Percentiles rank a stretch among this genome's conserved stretches.
phyloP scores from a whole-genome alignment of 2,888 invertebrate genomes.

The Chalcis sispes region DNA sequence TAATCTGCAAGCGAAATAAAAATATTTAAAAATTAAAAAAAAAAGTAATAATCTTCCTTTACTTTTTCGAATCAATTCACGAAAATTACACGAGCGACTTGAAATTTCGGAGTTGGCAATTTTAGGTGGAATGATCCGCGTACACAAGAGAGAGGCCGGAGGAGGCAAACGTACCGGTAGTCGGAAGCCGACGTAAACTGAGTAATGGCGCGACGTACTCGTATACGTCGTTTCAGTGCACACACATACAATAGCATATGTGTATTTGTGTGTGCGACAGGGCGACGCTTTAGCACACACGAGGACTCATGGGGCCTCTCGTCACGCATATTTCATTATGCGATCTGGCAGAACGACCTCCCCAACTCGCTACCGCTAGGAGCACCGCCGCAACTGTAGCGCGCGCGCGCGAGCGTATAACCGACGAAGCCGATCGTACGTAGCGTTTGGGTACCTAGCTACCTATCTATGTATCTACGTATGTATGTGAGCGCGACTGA shows the following conservation, averaged over 20 bases:
- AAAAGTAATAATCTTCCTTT: no score
- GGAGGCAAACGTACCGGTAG: slow-evolving; percentile 53
- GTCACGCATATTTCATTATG: slow-evolving; percentile 74
- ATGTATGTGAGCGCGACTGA: slow-evolving; percentile 20
- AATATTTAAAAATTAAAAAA: no score
- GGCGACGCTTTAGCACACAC: not conserved
- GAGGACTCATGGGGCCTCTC: slow-evolving; percentile 72
- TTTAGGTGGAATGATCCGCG: not conserved
- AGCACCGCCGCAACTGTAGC: slow-evolving; percentile 1
- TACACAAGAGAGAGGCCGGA: not conserved
- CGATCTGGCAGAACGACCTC: slow-evolving; percentile 70
- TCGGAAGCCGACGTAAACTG: slow-evolving; percentile 64
- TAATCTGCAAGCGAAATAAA: no score
- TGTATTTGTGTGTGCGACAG: not conserved
- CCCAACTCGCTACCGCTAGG: slow-evolving; percentile 63
- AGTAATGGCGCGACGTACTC: slow-evolving; percentile 62
- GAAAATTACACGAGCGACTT: no score
- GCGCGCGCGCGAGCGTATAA: slow-evolving; percentile 30
- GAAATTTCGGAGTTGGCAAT: no score
- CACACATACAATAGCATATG: not conserved
- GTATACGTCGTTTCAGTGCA: not conserved
- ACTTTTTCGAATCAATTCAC: no score
- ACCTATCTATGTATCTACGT: no score
- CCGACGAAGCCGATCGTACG: no score
- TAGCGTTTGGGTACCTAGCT: no score